These are phyloP conservation scores for Spisula solida DNA, from an alignment of 2,888 invertebrate genomes.

Conservation along the genomic window DNA sequence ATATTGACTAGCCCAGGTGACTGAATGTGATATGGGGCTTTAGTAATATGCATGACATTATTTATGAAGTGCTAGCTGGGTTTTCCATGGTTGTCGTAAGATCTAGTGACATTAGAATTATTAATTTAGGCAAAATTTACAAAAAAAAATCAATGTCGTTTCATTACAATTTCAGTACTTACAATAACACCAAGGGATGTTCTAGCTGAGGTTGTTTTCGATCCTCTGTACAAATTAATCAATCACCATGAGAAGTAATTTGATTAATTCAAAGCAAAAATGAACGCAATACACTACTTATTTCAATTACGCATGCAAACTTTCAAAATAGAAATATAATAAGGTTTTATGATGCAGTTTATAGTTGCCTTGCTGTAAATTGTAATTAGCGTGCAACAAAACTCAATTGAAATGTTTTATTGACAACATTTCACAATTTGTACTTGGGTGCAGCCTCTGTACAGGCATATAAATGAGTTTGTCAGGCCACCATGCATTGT, in stretches of 20 bases:
- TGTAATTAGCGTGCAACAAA: not conserved
- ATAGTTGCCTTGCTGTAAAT: not conserved
- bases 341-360: not conserved
- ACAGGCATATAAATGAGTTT: not conserved
- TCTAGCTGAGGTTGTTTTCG: not conserved
- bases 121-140: not conserved
- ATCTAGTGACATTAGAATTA: constrained; percentile 3
- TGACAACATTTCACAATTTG: not conserved
- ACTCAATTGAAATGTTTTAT: not conserved
- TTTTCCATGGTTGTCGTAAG: too few species aligned
- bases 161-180: not conserved
- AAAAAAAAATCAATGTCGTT: too few species aligned
- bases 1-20: too few species aligned
- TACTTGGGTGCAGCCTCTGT: not conserved
- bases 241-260: constrained; percentile 1
- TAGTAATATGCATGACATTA: too few species aligned
- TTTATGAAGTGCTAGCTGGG: too few species aligned
- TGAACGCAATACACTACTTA: not conserved
- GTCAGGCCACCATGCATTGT: not conserved
- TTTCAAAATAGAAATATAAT: not conserved
- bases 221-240: not conserved
- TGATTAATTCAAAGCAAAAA: not conserved
- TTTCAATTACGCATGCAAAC: not conserved
- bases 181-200: not conserved
- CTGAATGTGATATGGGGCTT: too few species aligned